These are phyloP conservation scores for Aplidium turbinatum DNA, from an alignment of 23 tunicate genomes.

Conservation along the genomic window DNA sequence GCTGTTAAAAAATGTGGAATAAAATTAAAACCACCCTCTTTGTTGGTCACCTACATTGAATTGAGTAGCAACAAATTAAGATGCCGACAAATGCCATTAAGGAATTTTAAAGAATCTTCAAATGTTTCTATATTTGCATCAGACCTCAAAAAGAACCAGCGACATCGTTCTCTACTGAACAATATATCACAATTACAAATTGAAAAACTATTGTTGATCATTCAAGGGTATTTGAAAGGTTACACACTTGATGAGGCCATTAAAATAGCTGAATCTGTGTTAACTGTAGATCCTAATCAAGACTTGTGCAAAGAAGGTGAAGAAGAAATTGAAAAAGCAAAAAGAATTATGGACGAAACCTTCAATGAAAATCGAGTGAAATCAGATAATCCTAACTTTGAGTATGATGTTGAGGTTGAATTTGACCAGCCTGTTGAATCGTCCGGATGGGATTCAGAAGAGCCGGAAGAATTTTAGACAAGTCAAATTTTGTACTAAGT, in stretches of 20 bases:
- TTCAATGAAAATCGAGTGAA: constrained; percentile 59
- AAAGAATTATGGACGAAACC: constrained; percentile 79
- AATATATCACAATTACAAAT: constrained; percentile 62
- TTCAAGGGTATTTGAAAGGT: constrained; percentile 78
- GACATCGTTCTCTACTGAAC: constrained; percentile 58
- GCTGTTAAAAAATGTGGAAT: constrained; percentile 69
- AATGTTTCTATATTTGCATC: constrained; percentile 49
- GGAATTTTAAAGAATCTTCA: constrained; percentile 70
- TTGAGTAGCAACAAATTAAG: constrained; percentile 46
- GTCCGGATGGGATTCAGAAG: constrained; percentile 2
- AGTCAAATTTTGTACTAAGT: too few species aligned
- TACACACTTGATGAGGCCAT: constrained; percentile 49
- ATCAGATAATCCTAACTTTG: constrained; percentile 60
- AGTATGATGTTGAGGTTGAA: constrained; percentile 72
- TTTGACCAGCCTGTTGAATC: constrained; percentile 10
- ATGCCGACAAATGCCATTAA: constrained; percentile 68
- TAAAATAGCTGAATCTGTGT: constrained; percentile 39
- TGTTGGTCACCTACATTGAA: constrained; percentile 68
- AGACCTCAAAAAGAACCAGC: constrained; percentile 63
- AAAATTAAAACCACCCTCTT: constrained; percentile 62
- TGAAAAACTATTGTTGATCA: constrained; percentile 62
- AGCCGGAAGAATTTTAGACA: constrained; percentile 21
- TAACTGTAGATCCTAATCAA: constrained; percentile 73
- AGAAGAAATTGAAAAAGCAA: constrained; percentile 67
- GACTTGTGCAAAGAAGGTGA: constrained; percentile 53